phyloP scores from a whole-genome alignment of 2,888 invertebrate species.

The Xiphydria camelus region DNA sequence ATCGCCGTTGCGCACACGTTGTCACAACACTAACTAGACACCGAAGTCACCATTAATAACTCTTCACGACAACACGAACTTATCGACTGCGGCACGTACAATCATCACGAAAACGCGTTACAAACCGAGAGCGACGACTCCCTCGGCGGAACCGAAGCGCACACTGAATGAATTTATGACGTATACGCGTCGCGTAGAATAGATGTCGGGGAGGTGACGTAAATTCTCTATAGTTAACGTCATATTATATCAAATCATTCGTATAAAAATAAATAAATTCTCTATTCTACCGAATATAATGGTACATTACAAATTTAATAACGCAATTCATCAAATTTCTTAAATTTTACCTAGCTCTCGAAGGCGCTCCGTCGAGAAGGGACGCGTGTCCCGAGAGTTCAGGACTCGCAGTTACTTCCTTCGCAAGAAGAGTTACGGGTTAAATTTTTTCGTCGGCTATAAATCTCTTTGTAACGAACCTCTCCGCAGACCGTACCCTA shows the following conservation, averaged over 20 bases:
- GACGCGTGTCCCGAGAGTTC: too few relatives aligned
- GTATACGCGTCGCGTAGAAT: too few relatives aligned
- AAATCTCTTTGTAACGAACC: too few relatives aligned
- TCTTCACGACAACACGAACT: background rate
- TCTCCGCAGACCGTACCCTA: too few relatives aligned
- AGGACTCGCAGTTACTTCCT: too few relatives aligned
- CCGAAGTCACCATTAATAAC: background rate
- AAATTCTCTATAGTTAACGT: background rate
- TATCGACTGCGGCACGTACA: background rate
- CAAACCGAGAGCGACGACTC: background rate
- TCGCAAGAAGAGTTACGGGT: too few relatives aligned
- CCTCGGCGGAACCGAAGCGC: background rate
- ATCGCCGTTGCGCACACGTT: background rate
- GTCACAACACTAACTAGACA: background rate
- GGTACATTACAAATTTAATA: conserved; percentile 11
- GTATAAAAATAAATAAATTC: conserved; percentile 49
- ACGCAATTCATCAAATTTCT: too few relatives aligned
- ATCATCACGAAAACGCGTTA: background rate
- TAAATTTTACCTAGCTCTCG: too few relatives aligned
- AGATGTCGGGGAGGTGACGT: background rate
- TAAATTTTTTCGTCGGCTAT: too few relatives aligned
- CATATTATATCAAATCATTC: conserved; percentile 14
- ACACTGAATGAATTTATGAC: background rate
- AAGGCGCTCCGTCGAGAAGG: too few relatives aligned
- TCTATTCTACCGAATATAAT: conserved; percentile 36